phyloP scores from a whole-genome alignment of 2,888 invertebrate species.

The Papilio gigon region DNA sequence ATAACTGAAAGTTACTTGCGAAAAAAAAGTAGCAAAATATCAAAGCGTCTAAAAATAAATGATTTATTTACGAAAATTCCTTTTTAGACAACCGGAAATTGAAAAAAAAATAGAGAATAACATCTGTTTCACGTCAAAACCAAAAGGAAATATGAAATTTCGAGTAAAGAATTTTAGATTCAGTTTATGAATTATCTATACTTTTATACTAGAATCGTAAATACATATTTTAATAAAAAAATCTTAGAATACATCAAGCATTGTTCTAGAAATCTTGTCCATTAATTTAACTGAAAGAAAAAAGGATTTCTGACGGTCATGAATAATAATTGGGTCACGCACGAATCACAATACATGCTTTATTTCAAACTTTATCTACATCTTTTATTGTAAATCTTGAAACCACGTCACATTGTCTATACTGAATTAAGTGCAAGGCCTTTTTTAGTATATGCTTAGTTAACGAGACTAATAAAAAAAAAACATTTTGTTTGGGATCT shows the following conservation, averaged over 20 bases:
- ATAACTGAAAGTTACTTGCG: too few relatives aligned
- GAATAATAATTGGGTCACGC: constrained; percentile 31
- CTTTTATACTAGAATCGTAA: neutral
- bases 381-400: neutral
- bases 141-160: neutral
- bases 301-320: constrained; percentile 18
- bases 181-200: too few relatives aligned
- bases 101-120: neutral
- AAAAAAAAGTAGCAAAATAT: neutral
- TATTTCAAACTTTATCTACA: constrained; percentile 3
- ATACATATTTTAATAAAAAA: neutral
- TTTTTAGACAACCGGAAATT: constrained; percentile 3
- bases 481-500: too few relatives aligned
- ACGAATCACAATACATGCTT: constrained; percentile 14
- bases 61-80: neutral
- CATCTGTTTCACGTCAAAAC: neutral
- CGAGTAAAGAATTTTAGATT: neutral
- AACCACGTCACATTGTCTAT: too few relatives aligned
- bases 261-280: constrained; percentile 24
- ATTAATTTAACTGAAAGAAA: constrained; percentile 22
- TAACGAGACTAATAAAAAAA: too few relatives aligned
- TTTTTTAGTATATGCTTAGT: too few relatives aligned
- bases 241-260: constrained; percentile 3
- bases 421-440: too few relatives aligned
- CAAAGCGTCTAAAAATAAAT: neutral